A percentile compares a stretch with the other conserved stretches of the same genome.
These are phyloP conservation scores for Resseliella maxima DNA, from an alignment of 2,888 invertebrate species.

Conservation along the genomic window DNA sequence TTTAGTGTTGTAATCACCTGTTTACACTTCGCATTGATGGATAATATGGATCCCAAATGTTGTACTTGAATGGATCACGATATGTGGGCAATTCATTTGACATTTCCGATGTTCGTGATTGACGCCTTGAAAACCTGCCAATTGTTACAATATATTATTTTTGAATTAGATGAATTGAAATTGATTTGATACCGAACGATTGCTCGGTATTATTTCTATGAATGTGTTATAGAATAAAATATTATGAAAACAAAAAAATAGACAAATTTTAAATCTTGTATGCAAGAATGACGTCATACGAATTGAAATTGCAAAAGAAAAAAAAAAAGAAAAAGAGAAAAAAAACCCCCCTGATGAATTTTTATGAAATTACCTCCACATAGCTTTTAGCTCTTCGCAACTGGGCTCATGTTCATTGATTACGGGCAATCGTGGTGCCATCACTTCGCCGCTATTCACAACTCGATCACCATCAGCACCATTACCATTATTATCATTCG, in stretches of 20 bases:
- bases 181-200: too few species aligned
- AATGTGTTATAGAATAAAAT: neutral
- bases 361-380: constrained; percentile 77
- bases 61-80: constrained; percentile 83
- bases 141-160: neutral
- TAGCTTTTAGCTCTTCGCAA: constrained; percentile 87
- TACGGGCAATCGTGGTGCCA: constrained; percentile 64
- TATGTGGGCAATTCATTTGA: constrained; percentile 88
- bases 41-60: constrained; percentile 81
- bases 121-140: constrained; percentile 81
- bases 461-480: constrained; percentile 44
- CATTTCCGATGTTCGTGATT: constrained; percentile 86
- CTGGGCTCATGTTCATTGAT: constrained; percentile 74
- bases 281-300: too few species aligned
- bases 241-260: neutral
- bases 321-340: neutral
- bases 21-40: constrained; percentile 69
- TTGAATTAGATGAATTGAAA: too few species aligned
- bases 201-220: too few species aligned
- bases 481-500: constrained; percentile 37
- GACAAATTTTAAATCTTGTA: too few species aligned
- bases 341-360: neutral
- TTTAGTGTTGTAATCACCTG: constrained; percentile 68
- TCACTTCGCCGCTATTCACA: constrained; percentile 62
- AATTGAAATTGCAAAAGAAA: neutral